phyloP scores from a whole-genome alignment of 2,888 invertebrate genomes.

The Invenusta paracnida region DNA sequence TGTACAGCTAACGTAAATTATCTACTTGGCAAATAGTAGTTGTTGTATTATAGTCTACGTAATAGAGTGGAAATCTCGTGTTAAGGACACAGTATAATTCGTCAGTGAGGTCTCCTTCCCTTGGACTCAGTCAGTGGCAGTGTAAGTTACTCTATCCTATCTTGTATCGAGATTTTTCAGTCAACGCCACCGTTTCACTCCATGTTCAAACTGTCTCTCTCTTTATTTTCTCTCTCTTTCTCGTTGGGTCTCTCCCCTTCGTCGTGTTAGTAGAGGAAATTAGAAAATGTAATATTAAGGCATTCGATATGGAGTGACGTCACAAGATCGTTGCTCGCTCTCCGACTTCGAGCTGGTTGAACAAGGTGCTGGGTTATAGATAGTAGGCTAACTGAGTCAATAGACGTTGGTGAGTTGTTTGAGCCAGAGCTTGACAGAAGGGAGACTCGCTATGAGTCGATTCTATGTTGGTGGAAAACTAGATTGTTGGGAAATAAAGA shows the following conservation, averaged over 20 bases:
- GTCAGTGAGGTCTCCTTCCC: background rate
- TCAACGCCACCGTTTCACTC: background rate
- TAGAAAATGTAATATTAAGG: slow-evolving; percentile 15
- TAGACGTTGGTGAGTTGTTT: no score
- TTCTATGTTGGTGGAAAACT: background rate
- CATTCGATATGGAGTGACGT: background rate
- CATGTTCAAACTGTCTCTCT: background rate
- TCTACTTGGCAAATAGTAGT: background rate
- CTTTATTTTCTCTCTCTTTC: no score
- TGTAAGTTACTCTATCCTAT: no score
- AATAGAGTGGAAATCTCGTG: background rate
- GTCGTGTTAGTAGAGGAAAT: no score
- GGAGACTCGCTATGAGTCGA: no score
- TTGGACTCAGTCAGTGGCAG: no score
- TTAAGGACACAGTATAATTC: background rate
- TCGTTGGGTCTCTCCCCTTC: no score
- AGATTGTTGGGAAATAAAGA: background rate
- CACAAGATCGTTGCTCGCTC: background rate
- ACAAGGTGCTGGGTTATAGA: no score
- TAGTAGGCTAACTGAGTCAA: no score
- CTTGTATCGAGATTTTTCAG: no score
- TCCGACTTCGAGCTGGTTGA: no score
- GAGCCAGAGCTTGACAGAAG: no score
- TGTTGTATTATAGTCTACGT: background rate
- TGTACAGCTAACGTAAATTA: background rate